Percentiles rank a stretch among this genome's conserved stretches.
These are phyloP conservation scores for Leptonema lineaticorne DNA, from an alignment of 1,140 invertebrate genomes.

Conservation along the genomic window DNA sequence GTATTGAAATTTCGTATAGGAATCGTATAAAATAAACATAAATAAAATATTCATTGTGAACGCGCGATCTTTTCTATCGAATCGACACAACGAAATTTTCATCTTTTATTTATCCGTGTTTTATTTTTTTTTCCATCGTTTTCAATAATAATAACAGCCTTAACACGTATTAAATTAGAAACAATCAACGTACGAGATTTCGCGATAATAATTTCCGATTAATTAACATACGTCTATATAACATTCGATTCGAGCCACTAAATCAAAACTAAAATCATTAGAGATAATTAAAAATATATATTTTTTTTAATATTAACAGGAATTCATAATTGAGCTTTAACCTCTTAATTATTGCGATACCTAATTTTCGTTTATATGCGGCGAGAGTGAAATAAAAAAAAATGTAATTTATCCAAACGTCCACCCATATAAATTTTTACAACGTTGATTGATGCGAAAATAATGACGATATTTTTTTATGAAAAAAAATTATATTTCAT, in stretches of 20 bases:
- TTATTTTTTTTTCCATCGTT: too few species aligned
- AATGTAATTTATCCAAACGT: neutral
- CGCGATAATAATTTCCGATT: neutral
- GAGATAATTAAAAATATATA: slow-evolving; percentile 7
- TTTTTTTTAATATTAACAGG: slow-evolving; percentile 7
- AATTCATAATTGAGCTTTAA: slow-evolving; percentile 18
- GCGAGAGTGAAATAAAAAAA: slow-evolving; percentile 8
- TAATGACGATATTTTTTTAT: neutral
- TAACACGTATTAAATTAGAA: too few species aligned
- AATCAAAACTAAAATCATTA: too few species aligned
- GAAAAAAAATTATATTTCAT: slow-evolving; percentile 6
- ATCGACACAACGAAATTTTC: too few species aligned
- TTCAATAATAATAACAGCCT: too few species aligned
- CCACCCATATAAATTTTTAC: slow-evolving; percentile 19
- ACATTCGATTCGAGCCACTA: too few species aligned
- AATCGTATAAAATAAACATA: slow-evolving; percentile 6
- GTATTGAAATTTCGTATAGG: neutral
- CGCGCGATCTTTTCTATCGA: neutral
- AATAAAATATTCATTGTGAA: slow-evolving; percentile 12
- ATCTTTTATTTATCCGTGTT: neutral
- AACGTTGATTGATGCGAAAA: slow-evolving; percentile 14
- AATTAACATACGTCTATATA: neutral
- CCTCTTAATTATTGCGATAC: slow-evolving; percentile 9
- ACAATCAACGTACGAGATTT: too few species aligned
- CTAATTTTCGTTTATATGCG: neutral